Base-by-base conservation (phyloP, 2,888 invertebrate species). In the Tetramorium bicarinatum region DNA sequence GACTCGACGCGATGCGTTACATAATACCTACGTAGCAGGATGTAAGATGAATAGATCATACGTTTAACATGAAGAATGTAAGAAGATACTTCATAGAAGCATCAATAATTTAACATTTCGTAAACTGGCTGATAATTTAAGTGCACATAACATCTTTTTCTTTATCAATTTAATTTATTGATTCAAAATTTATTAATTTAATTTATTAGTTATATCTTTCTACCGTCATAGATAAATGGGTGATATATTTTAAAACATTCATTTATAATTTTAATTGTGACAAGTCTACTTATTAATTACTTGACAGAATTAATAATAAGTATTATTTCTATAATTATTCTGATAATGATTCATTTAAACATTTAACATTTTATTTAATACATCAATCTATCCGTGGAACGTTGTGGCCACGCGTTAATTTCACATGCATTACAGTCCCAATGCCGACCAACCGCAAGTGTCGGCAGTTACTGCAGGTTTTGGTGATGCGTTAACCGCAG, bases 401-500 rank as follows among this genome's bases (percentile, higher is more conserved):
- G 56, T 52, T 71, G 64, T 64, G 64, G 81, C 71, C 38, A 59
- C 29, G 52, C 52, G 72, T 81, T 84, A 71, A 67, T 67, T 82
- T 77, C 34, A 67, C 34, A 25, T 62, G 29, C 47, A 64, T 81
- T 81, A 41, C 75, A 91, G 91, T 69, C 87, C 91, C 11, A 91
- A 90, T 72, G 81, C 89, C 49, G 89, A 64, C 3, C 87, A 89
- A 69, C 87, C 91, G 75, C 88, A 91, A 86, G 90, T 89, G 44
- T 89, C 90, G n/a, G 88, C 86, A 75, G 92, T 93, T 69, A 91
- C 93, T 59, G 93, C 95, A 72, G 96, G 95, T 81, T 96, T 96
- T 89, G 96, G 95, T 56, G 96, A 96, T 47, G 97, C 97, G 0
- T 95, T 98, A 64, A 97, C 97, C 4, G 96, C 97, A 18, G 97